Base-by-base conservation (phyloP, 2,888 invertebrate species). In the Apodemia hepburni region DNA sequence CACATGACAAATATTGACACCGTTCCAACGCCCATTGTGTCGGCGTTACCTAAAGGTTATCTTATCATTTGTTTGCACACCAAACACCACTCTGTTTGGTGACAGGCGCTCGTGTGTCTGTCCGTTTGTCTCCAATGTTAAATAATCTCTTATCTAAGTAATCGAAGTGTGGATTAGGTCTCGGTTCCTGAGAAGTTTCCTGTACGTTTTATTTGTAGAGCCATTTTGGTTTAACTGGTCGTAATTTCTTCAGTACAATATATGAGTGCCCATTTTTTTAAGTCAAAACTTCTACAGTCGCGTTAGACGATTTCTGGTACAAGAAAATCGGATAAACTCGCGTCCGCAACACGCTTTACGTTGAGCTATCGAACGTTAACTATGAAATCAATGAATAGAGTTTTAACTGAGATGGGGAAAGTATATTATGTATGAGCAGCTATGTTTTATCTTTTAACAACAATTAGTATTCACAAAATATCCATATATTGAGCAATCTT, bases 81-180 rank as follows among this genome's bases (percentile, higher is more conserved):
- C 83, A 87, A 85, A 89, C 83, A 87, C 73, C 75, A 72, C 45
- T 47, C 71, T 85, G 81, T 86, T 86, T 86, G 82, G 80, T 79
- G 86, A 85, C 83, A 82, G 87, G 87, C 89, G 86, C 88, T 82
- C 77, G 82, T 73, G 76, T 82, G 90, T 88, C 89, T 89, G 84
- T 84, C 80, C 81, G 85, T 82, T 78, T 84, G 84, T 80, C 77
- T 82, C 77, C 75, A 70, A 71, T 76, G 69, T 69, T 65, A 70
- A 70, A 69, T 68, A 69, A 74, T 76, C 71, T 77, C 79, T 84
- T 78, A 81, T 82, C 85, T 51, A 51, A 83, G 75, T 81, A 82
- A 87, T 87, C 84, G 87, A 85, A 72, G 73, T 76, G 71, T 74
- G 76, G 74, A 77, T 77, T 77, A 76, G 72, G 73, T 68, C 70